Evolutionary conservation across 2,888 invertebrate genomes (phyloP).

Genomic region (Apotomis betuletana): DNA sequence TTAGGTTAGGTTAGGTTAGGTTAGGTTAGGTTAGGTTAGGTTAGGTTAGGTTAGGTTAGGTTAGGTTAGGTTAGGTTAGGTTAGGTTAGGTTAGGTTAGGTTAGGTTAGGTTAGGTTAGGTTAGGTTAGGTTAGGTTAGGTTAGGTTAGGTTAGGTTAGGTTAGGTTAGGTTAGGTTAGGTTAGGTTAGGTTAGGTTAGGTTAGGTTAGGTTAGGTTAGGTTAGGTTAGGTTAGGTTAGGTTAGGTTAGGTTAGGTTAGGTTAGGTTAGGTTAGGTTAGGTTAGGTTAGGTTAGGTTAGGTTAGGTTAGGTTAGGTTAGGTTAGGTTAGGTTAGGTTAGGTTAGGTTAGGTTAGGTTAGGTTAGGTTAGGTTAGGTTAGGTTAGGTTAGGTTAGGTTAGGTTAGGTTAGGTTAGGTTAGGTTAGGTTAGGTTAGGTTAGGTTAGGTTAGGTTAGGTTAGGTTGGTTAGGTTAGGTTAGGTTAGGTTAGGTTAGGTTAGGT

Average conservation of each 20-base stretch:
- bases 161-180: constrained; percentile 10
- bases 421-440: constrained; percentile 37
- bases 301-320: constrained; percentile 26
- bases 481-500: constrained; percentile 41
- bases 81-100: too few relatives aligned
- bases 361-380: constrained; percentile 31
- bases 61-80: too few relatives aligned
- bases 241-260: constrained; percentile 12
- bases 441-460: constrained; percentile 37
- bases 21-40: too few relatives aligned
- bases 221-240: constrained; percentile 11
- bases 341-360: constrained; percentile 30
- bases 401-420: constrained; percentile 37
- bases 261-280: constrained; percentile 10
- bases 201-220: constrained; percentile 10
- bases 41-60: too few relatives aligned
- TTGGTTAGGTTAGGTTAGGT: constrained; percentile 28
- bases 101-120: too few relatives aligned
- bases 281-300: constrained; percentile 25
- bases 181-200: constrained; percentile 10
- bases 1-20: too few relatives aligned
- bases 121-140: constrained; percentile 11
- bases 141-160: constrained; percentile 10
- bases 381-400: constrained; percentile 37
- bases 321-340: constrained; percentile 31